Evolutionary conservation across 1,140 invertebrate genomes (phyloP), one percentile per base, ranked within the genome.

Genomic region (Palaemon carinicauda): DNA sequence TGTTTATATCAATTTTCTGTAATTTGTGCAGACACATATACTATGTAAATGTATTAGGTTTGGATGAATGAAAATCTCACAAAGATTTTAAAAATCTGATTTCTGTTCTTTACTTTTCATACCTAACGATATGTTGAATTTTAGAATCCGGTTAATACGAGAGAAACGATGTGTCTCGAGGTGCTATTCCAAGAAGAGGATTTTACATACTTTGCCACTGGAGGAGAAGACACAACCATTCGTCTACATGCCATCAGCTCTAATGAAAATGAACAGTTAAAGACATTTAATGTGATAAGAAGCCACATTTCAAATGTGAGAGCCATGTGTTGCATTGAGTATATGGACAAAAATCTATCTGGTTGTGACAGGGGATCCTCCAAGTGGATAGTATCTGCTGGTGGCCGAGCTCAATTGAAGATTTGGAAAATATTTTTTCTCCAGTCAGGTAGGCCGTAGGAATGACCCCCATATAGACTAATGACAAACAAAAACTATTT

Each of bases 141-240:
- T 2, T 33, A 85, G 83, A 41, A 33, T 53, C 24, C 83, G 12
- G 50, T 86, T 21, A 80, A 86, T 78, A 86, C 77, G 19, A 75
- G 78, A 31, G 83, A 86, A 41, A 86, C 77, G 1, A 86, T 73
- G 77, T 79, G 60, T 19, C 50, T 86, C 12, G 41, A 80, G 29
- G 19, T 73, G 3, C 65, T 80, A 1, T 54, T 80, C 41, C 77
- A 56, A 14, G 7, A 9, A 15, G 50, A 75, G 1, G 3, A 29
- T 19, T 29, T 53, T 29, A 80, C 65, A 9, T 24, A 80, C 5
- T 80, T 79, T 52, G 77, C 33, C 10, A 86, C 75, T 10, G 83
- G 60, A 14, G 83, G 83, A 3, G 83, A 86, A 54, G 83, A 86
- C 50, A 86, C 83, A 51, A 86, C 83, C 15, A 27, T 86, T n/a